phyloP scores from a whole-genome alignment of 2,113 vertebrate genomes.

The Chaetura pelagica region DNA sequence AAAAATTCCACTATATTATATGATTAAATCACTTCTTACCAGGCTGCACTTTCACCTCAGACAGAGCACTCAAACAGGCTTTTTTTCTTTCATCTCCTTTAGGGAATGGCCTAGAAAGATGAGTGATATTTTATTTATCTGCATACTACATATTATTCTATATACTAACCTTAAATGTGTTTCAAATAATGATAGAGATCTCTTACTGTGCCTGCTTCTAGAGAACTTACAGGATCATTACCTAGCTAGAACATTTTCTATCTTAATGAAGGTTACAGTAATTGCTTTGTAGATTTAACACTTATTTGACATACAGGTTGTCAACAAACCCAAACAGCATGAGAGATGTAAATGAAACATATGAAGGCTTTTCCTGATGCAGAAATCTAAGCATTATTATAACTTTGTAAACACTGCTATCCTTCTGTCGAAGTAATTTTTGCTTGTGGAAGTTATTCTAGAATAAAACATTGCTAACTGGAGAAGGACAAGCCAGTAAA shows the following conservation, averaged over 20 bases:
- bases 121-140: neutral
- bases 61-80: conserved; percentile 90
- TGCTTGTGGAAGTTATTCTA: neutral
- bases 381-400: neutral
- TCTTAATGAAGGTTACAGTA: neutral
- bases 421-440: neutral
- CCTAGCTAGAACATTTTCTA: neutral
- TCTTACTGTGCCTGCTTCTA: neutral
- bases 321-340: neutral
- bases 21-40: conserved; percentile 75
- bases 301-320: neutral
- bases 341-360: neutral
- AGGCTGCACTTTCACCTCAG: conserved; percentile 94
- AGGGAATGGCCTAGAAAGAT: conserved; percentile 86
- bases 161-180: neutral
- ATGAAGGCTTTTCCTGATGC: neutral
- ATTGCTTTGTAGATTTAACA: neutral
- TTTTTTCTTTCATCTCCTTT: conserved; percentile 96
- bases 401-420: neutral
- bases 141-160: neutral
- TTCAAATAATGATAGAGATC: neutral
- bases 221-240: neutral
- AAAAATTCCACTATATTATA: neutral
- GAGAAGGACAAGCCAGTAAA: neutral
- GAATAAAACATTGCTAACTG: neutral